A percentile compares a stretch with the other conserved stretches of the same genome.
These are phyloP conservation scores for Agrochola circellaris DNA, from an alignment of 2,888 invertebrate species.

Conservation along the genomic window DNA sequence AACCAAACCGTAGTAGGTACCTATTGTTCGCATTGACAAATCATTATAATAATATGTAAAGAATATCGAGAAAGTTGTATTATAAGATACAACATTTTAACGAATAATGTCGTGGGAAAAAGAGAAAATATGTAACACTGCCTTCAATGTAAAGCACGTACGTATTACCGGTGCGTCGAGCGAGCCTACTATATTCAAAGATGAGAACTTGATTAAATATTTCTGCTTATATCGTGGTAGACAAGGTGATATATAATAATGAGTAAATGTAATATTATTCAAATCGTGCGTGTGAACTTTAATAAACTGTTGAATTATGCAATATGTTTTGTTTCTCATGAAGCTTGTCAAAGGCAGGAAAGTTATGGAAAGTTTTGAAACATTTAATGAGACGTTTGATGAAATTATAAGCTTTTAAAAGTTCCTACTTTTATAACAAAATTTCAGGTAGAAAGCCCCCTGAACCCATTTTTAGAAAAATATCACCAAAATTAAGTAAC, in stretches of 20 bases:
- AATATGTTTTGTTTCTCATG: conserved; percentile 28
- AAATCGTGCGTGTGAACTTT: conserved; percentile 52
- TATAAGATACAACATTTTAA: conserved; percentile 21
- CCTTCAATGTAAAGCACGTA: conserved; percentile 59
- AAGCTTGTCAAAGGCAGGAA: not conserved
- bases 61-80: conserved; percentile 37
- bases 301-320: conserved; percentile 50
- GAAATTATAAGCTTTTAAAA: not conserved
- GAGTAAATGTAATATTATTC: conserved; percentile 41
- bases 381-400: not conserved
- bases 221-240: conserved; percentile 41
- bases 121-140: conserved; percentile 57
- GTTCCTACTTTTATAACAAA: too few relatives aligned
- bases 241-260: conserved; percentile 18
- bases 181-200: conserved; percentile 40
- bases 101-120: conserved; percentile 54
- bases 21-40: not conserved
- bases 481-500: not conserved
- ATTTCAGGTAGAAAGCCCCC: not conserved
- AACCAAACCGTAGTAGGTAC: not conserved
- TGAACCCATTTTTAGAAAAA: not conserved
- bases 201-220: conserved; percentile 52
- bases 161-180: conserved; percentile 52
- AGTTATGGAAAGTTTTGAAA: conserved; percentile 3
- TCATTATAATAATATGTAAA: conserved; percentile 17